phyloP scores from a whole-genome alignment of 1,140 invertebrate species.

The Oncopodura yosiiana region DNA sequence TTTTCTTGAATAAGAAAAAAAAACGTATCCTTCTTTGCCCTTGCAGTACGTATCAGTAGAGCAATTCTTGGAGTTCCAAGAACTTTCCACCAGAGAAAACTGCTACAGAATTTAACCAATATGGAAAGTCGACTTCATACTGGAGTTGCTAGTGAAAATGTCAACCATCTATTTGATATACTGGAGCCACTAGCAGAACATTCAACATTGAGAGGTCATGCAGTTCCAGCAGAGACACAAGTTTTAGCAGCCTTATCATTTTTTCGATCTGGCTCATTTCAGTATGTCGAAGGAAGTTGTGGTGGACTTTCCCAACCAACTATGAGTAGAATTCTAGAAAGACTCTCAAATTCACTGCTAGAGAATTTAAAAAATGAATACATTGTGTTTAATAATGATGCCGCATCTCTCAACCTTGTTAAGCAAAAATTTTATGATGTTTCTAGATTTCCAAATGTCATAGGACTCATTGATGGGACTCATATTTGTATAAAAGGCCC shows the following conservation, averaged over 20 bases:
- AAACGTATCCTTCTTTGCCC: too few species aligned
- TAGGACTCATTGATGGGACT: conserved; percentile 36
- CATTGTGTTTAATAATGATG: conserved; percentile 5
- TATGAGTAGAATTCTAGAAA: conserved; percentile 1
- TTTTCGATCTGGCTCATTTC: conserved; percentile 20
- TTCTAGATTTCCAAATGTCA: conserved; percentile 16
- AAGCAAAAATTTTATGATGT: conserved; percentile 11
- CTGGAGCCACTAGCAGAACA: neutral
- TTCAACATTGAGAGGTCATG: neutral
- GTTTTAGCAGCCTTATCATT: conserved; percentile 3
- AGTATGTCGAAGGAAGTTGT: conserved; percentile 6
- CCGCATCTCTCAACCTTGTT: neutral
- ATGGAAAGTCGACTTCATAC: conserved; percentile 1
- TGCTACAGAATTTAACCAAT: neutral
- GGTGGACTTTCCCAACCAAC: conserved; percentile 12
- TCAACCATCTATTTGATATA: conserved; percentile 2
- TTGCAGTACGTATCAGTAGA: too few species aligned
- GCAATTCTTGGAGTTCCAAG: too few species aligned
- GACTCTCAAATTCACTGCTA: neutral
- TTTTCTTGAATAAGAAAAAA: too few species aligned
- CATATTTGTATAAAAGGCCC: conserved; percentile 35
- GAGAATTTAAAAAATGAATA: neutral
- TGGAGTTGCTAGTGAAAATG: conserved; percentile 1
- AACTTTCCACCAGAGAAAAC: too few species aligned
- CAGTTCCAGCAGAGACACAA: conserved; percentile 15